These are phyloP conservation scores for Ariopsis seemanni DNA, from an alignment of 2,113 vertebrate species.

Conservation along the genomic window DNA sequence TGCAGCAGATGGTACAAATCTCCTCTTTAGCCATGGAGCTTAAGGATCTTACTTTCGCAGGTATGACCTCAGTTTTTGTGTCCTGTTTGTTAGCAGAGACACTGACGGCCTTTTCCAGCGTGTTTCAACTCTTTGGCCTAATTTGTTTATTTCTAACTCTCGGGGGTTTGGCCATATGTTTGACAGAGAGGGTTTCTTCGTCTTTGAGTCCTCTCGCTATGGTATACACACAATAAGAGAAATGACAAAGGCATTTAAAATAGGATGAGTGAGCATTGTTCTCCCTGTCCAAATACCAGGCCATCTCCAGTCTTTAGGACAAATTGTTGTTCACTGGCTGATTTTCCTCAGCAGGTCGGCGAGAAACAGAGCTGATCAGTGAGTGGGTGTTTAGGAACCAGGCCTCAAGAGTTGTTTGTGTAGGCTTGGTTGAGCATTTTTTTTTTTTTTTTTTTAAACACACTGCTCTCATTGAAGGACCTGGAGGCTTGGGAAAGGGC, in stretches of 20 bases:
- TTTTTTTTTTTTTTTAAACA: slow-evolving; percentile 54
- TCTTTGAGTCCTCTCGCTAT: not conserved
- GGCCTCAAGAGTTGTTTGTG: slow-evolving; percentile 57
- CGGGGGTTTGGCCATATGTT: slow-evolving; percentile 61
- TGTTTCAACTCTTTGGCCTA: slow-evolving; percentile 58
- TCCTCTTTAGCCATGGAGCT: slow-evolving; percentile 62
- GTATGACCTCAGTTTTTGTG: slow-evolving; percentile 56
- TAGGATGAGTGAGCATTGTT: slow-evolving; percentile 37
- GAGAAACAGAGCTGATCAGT: slow-evolving; percentile 59
- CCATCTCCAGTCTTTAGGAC: slow-evolving; percentile 46
- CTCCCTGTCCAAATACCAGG: slow-evolving; percentile 58
- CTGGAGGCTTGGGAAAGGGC: slow-evolving; percentile 65
- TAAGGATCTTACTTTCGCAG: slow-evolving; percentile 68
- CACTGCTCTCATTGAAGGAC: slow-evolving; percentile 66
- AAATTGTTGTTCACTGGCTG: slow-evolving; percentile 46
- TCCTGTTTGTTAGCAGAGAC: slow-evolving; percentile 52
- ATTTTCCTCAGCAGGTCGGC: slow-evolving; percentile 55
- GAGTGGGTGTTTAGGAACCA: slow-evolving; percentile 41
- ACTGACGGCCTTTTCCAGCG: slow-evolving; percentile 53
- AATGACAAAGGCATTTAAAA: slow-evolving; percentile 54
- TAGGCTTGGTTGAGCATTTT: slow-evolving; percentile 57
- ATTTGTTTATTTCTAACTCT: slow-evolving; percentile 52
- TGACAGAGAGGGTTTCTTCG: slow-evolving; percentile 38
- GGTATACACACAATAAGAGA: not conserved
- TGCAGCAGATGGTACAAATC: slow-evolving; percentile 73